These are phyloP conservation scores for Agriopis leucophaearia DNA, from an alignment of 2,888 invertebrate genomes.

Conservation along the genomic window DNA sequence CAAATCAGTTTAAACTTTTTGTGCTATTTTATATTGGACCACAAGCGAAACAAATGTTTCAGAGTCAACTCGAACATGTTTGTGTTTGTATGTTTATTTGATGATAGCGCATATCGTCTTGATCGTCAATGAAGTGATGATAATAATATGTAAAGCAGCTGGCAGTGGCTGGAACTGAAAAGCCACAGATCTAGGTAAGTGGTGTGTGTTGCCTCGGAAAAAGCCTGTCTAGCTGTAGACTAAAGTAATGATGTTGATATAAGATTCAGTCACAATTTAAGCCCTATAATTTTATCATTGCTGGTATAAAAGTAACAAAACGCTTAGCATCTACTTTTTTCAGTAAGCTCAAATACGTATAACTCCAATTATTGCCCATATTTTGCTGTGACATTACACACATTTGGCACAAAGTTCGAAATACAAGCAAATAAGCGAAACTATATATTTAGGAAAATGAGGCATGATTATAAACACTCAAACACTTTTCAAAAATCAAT, in stretches of 20 bases:
- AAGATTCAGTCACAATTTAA: conserved; percentile 11
- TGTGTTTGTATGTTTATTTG: too few relatives aligned
- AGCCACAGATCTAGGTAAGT: too few relatives aligned
- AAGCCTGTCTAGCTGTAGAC: too few relatives aligned
- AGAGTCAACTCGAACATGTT: too few relatives aligned
- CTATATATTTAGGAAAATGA: conserved; percentile 55
- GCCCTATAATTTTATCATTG: conserved; percentile 4
- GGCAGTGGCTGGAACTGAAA: too few relatives aligned
- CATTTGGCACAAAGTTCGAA: conserved; percentile 76
- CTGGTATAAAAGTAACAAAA: conserved; percentile 39
- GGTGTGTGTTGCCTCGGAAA: too few relatives aligned
- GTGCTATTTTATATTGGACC: too few relatives aligned
- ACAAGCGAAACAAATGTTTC: too few relatives aligned
- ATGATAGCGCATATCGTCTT: too few relatives aligned
- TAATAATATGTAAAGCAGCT: too few relatives aligned
- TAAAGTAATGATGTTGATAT: neutral
- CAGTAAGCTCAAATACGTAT: conserved; percentile 45
- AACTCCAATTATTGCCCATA: conserved; percentile 65
- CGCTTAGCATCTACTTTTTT: conserved; percentile 35
- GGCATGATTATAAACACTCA: conserved; percentile 73
- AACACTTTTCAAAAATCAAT: conserved; percentile 78
- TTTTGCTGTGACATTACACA: conserved; percentile 65
- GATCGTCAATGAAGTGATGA: too few relatives aligned
- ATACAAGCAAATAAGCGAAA: conserved; percentile 62
- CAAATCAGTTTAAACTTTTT: too few relatives aligned